Base-by-base conservation (phyloP, 2,888 invertebrate genomes). In the Eupithecia tripunctaria region DNA sequence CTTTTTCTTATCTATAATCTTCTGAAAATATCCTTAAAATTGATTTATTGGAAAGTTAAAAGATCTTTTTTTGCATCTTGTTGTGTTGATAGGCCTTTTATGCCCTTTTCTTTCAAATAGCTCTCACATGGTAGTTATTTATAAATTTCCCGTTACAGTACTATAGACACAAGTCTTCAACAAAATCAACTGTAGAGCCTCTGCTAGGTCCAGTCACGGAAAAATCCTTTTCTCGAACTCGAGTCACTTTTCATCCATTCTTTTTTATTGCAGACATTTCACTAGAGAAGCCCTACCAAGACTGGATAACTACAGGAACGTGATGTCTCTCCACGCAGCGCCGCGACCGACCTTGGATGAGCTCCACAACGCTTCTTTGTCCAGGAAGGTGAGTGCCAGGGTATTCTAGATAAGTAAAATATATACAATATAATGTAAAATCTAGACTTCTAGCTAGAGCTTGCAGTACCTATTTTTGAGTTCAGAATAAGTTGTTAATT, bases 271-370 rank as follows among this genome's bases (percentile, higher is more conserved):
- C 86, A 97, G 97, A 78, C 97, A 98, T 87, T 96, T 98, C 88
- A 98, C 98, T 29, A 94, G 98, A 72, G 98, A 98, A 91, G 98
- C 98, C 10, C 89, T 98, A 75, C 98, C 98, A 2, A 95, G 98
- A 69, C 91, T 98, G 90, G 98, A 98, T 89, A 98, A 98, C 93
- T 98, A 98, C 91, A 95, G 98, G 79, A 98, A 98, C 84, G 97
- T 98, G 82, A 95, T 98, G 95, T 98, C 98, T 25, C 96, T 98
- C 63, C 98, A 98, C 88, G 98, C 98, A 4, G 97, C 97, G 14
- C 97, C 97, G 81, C 95, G 98, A 79, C 98, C 98, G 21, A 98
- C 98, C 6, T 91, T 98, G 76, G 98, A 98, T 87, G 98, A 98
- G 90, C 95, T 98, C 25, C 98, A 98, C 91, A 97, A 98, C 89